phyloP scores from a whole-genome alignment of 2,888 invertebrate species.

The Pristionchus japonicus region DNA sequence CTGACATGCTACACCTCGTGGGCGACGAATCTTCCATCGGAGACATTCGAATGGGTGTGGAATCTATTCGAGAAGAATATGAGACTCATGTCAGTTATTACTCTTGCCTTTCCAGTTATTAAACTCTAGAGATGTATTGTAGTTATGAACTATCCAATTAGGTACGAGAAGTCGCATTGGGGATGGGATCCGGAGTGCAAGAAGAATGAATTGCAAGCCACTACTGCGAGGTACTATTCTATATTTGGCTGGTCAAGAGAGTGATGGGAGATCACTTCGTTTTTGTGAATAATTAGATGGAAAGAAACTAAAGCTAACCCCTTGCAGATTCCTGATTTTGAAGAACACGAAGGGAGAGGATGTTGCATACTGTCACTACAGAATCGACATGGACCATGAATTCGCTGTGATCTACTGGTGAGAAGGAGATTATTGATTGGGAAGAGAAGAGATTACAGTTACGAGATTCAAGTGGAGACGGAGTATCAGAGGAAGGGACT shows the following conservation, averaged over 20 bases:
- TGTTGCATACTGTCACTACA: constrained; percentile 86
- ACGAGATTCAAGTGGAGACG: constrained; percentile 46
- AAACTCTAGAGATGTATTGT: not conserved
- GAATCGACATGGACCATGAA: constrained; percentile 87
- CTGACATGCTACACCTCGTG: constrained; percentile 53
- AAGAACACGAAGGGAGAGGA: constrained; percentile 73
- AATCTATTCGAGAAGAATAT: constrained; percentile 69
- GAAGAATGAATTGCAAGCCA: constrained; percentile 76
- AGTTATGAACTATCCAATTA: no score
- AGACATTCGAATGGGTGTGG: constrained; percentile 65
- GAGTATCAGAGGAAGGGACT: constrained; percentile 43
- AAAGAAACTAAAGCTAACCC: not conserved
- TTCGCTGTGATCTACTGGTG: constrained; percentile 85
- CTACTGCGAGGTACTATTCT: constrained; percentile 76
- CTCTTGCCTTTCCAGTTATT: not conserved
- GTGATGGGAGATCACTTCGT: not conserved
- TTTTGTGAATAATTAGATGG: not conserved
- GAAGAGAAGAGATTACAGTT: constrained; percentile 16
- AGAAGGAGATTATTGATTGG: constrained; percentile 59
- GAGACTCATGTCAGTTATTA: constrained; percentile 62
- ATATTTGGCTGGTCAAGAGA: not conserved
- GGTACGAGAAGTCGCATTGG: constrained; percentile 82
- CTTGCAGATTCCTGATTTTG: constrained; percentile 53
- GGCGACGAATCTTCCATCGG: constrained; percentile 67
- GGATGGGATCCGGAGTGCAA: constrained; percentile 78